These are phyloP conservation scores for Coranthus polyacanthus DNA, from an alignment of 2,797 vertebrate species.

Conservation along the genomic window DNA sequence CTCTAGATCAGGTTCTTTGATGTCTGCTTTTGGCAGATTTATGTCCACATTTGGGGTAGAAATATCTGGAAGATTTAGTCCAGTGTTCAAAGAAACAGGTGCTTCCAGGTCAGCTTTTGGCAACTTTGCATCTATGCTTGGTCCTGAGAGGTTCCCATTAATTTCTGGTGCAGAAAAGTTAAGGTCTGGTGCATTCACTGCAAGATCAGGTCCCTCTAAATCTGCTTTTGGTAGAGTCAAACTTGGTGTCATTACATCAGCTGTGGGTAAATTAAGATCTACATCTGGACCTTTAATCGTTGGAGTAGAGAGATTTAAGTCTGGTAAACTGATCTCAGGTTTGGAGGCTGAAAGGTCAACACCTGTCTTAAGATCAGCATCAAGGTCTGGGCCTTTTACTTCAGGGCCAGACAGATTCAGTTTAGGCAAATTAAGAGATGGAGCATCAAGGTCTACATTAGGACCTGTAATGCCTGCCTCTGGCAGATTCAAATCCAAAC, in stretches of 20 bases:
- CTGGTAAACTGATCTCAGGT: constrained; percentile 32
- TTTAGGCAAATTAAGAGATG: too few relatives aligned
- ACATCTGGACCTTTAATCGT: constrained; percentile 30
- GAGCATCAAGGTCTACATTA: not conserved
- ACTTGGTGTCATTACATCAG: constrained; percentile 40
- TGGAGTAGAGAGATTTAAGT: constrained; percentile 37
- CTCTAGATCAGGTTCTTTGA: constrained; percentile 46
- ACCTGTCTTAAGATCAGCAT: constrained; percentile 40
- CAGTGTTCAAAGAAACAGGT: constrained; percentile 35
- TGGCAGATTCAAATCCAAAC: constrained; percentile 33
- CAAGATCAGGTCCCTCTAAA: constrained; percentile 34
- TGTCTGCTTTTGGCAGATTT: constrained; percentile 27
- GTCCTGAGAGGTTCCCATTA: constrained; percentile 46
- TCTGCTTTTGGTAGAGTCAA: constrained; percentile 39
- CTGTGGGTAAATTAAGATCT: constrained; percentile 51
- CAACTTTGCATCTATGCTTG: constrained; percentile 54
- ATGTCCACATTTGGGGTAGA: constrained; percentile 46
- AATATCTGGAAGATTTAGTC: constrained; percentile 45
- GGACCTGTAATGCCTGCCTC: too few relatives aligned
- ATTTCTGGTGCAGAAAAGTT: not conserved
- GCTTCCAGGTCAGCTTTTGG: constrained; percentile 54
- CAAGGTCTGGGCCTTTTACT: not conserved
- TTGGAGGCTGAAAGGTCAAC: constrained; percentile 43
- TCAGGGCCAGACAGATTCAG: not conserved
- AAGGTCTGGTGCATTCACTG: constrained; percentile 46